Conservation (phyloP, 1,140 invertebrate genomes). For the Bradynema listronoti region DNA sequence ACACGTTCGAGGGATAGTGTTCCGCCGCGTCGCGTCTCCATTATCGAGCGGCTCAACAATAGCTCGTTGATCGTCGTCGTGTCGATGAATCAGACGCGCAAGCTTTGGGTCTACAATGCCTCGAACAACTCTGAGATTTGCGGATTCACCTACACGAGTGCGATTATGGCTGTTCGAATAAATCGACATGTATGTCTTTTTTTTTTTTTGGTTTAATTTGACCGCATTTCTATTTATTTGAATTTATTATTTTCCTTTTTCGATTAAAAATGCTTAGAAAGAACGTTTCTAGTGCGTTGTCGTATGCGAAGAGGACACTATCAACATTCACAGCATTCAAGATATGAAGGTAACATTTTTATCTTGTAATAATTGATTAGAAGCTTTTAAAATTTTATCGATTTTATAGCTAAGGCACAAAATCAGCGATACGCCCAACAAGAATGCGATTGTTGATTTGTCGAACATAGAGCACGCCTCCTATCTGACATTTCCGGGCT, state of each 20-base stretch:
- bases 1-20: background rate
- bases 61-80: conserved; percentile 92
- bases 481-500: conserved; percentile 88
- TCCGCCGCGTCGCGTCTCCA: conserved; percentile 75
- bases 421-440: conserved; percentile 94
- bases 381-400: background rate
- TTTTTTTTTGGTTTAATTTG: conserved; percentile 30
- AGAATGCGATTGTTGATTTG: conserved; percentile 80
- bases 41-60: conserved; percentile 90
- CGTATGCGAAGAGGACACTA: conserved; percentile 90
- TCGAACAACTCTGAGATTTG: conserved; percentile 91
- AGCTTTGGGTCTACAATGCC: conserved; percentile 69
- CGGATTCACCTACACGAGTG: conserved; percentile 94
- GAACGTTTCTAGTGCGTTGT: conserved; percentile 72
- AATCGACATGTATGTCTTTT: conserved; percentile 76
- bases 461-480: conserved; percentile 79
- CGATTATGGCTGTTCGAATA: conserved; percentile 87
- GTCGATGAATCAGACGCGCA: conserved; percentile 79
- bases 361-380: background rate
- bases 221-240: conserved; percentile 5
- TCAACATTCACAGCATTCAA: conserved; percentile 96
- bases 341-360: conserved; percentile 80
- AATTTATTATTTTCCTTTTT: no score
- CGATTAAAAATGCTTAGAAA: conserved; percentile 13
- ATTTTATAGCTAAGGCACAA: conserved; percentile 70